Evolutionary conservation across 2,797 vertebrate genomes (phyloP).

Genomic region (Acropternis orthonyx): DNA sequence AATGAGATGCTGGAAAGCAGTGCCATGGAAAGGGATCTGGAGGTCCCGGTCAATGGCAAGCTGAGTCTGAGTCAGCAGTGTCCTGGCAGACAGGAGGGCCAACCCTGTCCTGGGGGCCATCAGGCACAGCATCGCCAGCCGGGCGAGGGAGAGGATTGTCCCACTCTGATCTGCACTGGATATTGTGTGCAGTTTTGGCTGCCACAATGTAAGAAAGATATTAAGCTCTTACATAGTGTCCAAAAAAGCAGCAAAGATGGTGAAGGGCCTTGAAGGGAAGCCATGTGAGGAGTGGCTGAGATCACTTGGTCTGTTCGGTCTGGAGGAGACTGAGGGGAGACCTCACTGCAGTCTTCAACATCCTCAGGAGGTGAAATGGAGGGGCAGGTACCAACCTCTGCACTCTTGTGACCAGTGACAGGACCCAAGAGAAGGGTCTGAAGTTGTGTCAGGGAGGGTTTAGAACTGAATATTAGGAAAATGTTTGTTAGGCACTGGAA

Average conservation of each 20-base stretch:
- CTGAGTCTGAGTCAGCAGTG: not conserved
- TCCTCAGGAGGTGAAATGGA: not conserved
- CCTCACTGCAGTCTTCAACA: not conserved
- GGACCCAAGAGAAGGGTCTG: rapidly evolving
- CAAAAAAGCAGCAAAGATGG: rapidly evolving
- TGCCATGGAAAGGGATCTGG: not conserved
- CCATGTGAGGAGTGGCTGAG: rapidly evolving
- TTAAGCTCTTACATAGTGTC: rapidly evolving
- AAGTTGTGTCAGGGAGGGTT: not conserved
- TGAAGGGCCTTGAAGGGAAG: not conserved
- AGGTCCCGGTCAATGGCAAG: rapidly evolving
- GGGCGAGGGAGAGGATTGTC: not conserved
- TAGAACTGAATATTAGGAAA: not conserved
- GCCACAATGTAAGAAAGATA: not conserved
- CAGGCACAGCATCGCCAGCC: rapidly evolving
- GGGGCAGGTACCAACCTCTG: not conserved
- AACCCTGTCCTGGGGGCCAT: rapidly evolving
- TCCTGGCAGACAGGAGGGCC: not conserved
- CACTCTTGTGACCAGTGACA: not conserved
- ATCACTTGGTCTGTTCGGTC: not conserved
- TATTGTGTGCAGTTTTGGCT: not conserved
- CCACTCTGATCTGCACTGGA: rapidly evolving
- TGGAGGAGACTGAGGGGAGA: not conserved
- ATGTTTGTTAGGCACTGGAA: not conserved
- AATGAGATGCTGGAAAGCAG: not conserved